Evolutionary conservation across 2,113 vertebrate genomes (phyloP), one percentile per base, ranked within the genome.

Genomic region (Struthidea cinerea): DNA sequence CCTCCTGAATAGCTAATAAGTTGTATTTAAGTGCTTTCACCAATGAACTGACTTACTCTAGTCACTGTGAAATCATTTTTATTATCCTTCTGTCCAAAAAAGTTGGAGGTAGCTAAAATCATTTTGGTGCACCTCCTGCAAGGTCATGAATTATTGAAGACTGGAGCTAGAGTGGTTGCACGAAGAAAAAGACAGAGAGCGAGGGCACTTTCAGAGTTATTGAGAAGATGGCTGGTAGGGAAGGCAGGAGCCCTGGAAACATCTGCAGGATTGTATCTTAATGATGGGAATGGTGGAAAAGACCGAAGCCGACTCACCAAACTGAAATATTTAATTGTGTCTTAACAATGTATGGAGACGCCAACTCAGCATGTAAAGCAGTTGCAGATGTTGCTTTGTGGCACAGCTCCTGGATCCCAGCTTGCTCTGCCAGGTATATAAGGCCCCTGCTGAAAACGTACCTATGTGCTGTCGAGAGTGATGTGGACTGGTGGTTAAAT

Each of bases 1-100:
- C 83, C 87, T 95, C 75, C 47, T 95, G 94, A 97, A 94, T 93
- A 95, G 93, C 94, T 97, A 96, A 95, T 89, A 92, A 86, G 79
- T 90, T 89, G 59, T 84, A 60, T 77, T 95, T 93, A 92, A 96
- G 94, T 94, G 94, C 91, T 95, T 97, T 93, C 90, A 86, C 82
- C 87, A 94, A 75, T 82, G 76, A 96, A 96, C 55, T 91, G 91
- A 86, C 85, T 92, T 56, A 50, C 90, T 92, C 86, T 44, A 88
- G 88, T 75, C 88, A 88, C 90, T 49, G 28, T 59, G 80, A 95
- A 96, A 92, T 90, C 79, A 92, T 93, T 94, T 96, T 95, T 90
- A 95, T 90, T 93, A 94, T 90, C 68, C 52, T 90, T 92, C 89
- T 61, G 63, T 59, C 65, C 83, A 78, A 93, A 96, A 95, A 94